Base-by-base conservation (phyloP, 2,888 invertebrate species). In the Aleiodes leptofemur region DNA sequence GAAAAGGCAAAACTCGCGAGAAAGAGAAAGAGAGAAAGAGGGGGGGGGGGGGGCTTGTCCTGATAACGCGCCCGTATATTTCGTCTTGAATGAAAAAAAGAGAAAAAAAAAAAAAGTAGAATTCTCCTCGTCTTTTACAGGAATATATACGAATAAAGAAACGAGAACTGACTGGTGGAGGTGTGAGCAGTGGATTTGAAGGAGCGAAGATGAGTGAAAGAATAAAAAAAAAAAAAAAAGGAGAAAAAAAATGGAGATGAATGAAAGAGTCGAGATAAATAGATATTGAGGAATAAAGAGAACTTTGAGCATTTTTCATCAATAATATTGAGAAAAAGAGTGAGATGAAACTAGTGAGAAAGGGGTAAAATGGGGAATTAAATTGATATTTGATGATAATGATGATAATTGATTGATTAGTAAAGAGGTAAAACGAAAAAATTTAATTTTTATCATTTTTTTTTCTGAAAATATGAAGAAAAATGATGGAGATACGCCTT, bases 51-150 rank as follows among this genome's bases (percentile, higher is more conserved):
- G 6, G 56, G 72, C 76, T 79, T 69, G 76, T 77, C 75, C 74
- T 74, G 76, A 79, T 79, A 77, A 76, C 64, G 48, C 43, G 77
- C 79, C 77, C 79, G 75, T 79, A 79, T 64, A 64, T 64, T 64
- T 64, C 29, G 16, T 48, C 64, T 64, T 64, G 61, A 48, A 29
- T 14, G 9, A 34, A 66, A 70, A 76, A 73, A 53, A 69, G 69
- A n/a, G 9, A 34, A 66, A 70, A 76, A 70, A 69, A 38, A 38
- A 38, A 38, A 38, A 38, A 38, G 11, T 6, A 0, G 11, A 43
- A 43, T 43, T 43, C 43, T 43, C 9, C 43, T 43, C 43, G 43
- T 43, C 43, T 43, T 43, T 43, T 43, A 9, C 43, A 43, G 9
- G 43, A 43, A 43, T 43, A 43, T 74, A 50, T 71, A 74, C 66